These are phyloP conservation scores for Tillus elongatus DNA, from an alignment of 2,888 invertebrate genomes.

Conservation along the genomic window DNA sequence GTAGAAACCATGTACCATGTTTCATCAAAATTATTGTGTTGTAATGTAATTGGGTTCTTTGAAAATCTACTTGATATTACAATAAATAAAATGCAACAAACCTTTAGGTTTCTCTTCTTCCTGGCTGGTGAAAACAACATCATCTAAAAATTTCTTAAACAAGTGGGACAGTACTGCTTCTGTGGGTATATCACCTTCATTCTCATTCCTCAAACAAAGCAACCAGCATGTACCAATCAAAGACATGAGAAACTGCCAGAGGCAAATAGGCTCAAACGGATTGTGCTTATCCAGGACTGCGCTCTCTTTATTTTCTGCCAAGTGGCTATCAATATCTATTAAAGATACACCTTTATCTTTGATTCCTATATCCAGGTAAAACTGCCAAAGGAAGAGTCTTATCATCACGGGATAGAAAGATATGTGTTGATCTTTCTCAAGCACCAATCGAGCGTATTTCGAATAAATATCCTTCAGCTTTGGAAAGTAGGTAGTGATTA, in stretches of 20 bases:
- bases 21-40: too few species aligned
- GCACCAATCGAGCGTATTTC: conserved; percentile 42
- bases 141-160: conserved; percentile 47
- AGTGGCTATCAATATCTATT: conserved; percentile 45
- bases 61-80: too few species aligned
- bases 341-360: conserved; percentile 44
- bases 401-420: conserved; percentile 42
- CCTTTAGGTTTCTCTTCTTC: conserved; percentile 42
- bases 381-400: conserved; percentile 52
- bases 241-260: conserved; percentile 54
- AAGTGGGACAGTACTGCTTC: conserved; percentile 47
- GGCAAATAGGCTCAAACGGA: conserved; percentile 53
- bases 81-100: not conserved
- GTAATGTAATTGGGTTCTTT: too few species aligned
- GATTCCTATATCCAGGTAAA: conserved; percentile 49
- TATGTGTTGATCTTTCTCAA: conserved; percentile 4
- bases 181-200: conserved; percentile 36
- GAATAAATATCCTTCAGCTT: conserved; percentile 46
- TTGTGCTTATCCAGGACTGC: conserved; percentile 42
- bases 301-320: conserved; percentile 44
- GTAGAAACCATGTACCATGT: too few species aligned
- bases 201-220: conserved; percentile 39
- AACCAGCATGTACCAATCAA: conserved; percentile 46
- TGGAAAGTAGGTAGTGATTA: conserved; percentile 43
- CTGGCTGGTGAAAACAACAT: conserved; percentile 44